A percentile compares a stretch with the other conserved stretches of the same genome.
Evolutionary conservation across 1,140 invertebrate species (phyloP).

Genomic region (Drosophila ficusphila): DNA sequence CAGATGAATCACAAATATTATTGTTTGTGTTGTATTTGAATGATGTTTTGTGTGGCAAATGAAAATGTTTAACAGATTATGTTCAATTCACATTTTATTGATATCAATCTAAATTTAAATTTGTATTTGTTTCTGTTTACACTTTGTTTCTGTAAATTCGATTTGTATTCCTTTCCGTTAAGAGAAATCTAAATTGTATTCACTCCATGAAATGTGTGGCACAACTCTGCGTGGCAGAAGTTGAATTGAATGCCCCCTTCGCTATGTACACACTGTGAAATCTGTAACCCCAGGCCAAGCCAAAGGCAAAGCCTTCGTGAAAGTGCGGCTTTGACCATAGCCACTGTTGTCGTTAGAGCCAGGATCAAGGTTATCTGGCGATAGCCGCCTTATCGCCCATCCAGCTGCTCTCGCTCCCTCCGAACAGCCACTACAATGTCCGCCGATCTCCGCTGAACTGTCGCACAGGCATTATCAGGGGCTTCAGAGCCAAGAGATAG

Average conservation of each 20-base stretch:
- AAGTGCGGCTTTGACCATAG: constrained; percentile 10
- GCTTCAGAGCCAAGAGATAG: constrained; percentile 45
- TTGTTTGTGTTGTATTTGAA: too few relatives aligned
- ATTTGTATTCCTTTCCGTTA: background rate
- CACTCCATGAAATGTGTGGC: background rate
- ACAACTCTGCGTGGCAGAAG: background rate
- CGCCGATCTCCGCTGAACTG: constrained; percentile 20
- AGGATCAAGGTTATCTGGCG: constrained; percentile 73
- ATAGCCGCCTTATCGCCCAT: constrained; percentile 39
- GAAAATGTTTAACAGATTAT: too few relatives aligned
- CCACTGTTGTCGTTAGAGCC: constrained; percentile 45
- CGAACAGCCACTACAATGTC: constrained; percentile 20
- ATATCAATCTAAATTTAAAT: background rate
- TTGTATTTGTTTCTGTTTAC: background rate
- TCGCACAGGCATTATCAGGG: constrained; percentile 48
- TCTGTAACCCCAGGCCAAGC: background rate
- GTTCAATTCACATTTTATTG: too few relatives aligned
- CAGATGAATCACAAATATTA: constrained; percentile 22
- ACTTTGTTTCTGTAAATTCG: too few relatives aligned
- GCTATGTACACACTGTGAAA: background rate
- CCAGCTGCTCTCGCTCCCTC: constrained; percentile 6
- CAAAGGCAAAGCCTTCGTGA: background rate
- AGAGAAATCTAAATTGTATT: too few relatives aligned
- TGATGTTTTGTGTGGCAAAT: too few relatives aligned
- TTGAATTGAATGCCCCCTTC: background rate